Evolutionary conservation across 2,797 vertebrate species (phyloP).

Genomic region (Anolis apletophallus): DNA sequence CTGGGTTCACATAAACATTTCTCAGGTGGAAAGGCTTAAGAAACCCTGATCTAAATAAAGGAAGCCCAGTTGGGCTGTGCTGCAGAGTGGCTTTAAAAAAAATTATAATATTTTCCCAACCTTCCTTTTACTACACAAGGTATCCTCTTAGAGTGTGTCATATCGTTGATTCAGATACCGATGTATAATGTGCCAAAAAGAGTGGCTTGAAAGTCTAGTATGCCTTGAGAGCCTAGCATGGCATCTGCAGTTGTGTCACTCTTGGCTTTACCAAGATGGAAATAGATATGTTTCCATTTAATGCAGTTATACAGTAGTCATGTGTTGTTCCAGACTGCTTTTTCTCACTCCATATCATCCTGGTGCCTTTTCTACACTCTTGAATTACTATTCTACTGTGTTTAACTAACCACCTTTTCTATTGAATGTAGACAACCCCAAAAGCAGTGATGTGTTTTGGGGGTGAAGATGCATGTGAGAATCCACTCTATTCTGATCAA

Average conservation of each 20-base stretch:
- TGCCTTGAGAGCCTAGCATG: not conserved
- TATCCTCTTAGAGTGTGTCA: not conserved
- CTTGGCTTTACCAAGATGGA: not conserved
- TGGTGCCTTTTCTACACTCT: not conserved
- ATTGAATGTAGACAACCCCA: not conserved
- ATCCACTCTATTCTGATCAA: too few species aligned
- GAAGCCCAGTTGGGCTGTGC: not conserved
- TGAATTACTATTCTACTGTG: not conserved
- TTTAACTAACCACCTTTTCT: not conserved
- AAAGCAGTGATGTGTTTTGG: not conserved
- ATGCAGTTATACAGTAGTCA: not conserved
- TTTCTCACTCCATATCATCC: not conserved
- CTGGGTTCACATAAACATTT: too few species aligned
- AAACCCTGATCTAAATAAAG: too few species aligned
- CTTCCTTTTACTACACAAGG: not conserved
- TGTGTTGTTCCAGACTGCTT: not conserved
- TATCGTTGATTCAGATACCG: not conserved
- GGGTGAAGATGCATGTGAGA: not conserved
- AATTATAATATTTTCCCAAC: too few species aligned
- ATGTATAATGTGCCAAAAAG: not conserved
- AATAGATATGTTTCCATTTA: not conserved
- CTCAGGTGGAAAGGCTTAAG: too few species aligned
- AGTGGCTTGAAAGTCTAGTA: not conserved
- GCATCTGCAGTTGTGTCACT: not conserved
- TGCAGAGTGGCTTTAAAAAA: not conserved